Conservation (phyloP, 2,888 invertebrate genomes). For the Girardia tigrina region DNA sequence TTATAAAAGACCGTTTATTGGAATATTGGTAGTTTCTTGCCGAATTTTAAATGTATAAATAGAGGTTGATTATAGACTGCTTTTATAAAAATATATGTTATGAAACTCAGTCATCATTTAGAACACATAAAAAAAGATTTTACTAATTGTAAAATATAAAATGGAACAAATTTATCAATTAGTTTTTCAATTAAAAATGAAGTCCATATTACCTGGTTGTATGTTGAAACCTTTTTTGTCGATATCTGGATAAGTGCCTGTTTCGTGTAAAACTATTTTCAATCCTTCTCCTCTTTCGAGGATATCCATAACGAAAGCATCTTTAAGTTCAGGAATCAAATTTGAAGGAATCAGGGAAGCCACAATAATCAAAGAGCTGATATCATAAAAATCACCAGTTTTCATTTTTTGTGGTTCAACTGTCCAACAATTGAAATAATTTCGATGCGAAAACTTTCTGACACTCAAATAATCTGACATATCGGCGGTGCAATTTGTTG, state of each 20-base stretch:
- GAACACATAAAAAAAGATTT: not conserved
- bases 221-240: constrained; percentile 34
- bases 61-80: no score
- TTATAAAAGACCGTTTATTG: no score
- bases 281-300: constrained; percentile 33
- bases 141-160: not conserved
- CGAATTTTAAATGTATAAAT: no score
- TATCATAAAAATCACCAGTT: not conserved
- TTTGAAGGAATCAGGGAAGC: constrained; percentile 25
- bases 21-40: no score
- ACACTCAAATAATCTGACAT: not conserved
- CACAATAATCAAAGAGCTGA: constrained; percentile 31
- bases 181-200: no score
- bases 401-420: constrained; percentile 24
- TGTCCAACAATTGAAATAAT: constrained; percentile 34
- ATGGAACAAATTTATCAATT: not conserved
- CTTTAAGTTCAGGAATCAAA: constrained; percentile 27
- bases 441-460: constrained; percentile 27
- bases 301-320: constrained; percentile 33
- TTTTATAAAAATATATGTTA: no score
- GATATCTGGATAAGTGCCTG: constrained; percentile 34
- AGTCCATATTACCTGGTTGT: constrained; percentile 34
- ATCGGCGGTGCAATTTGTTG: constrained; percentile 9
- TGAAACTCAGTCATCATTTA: not conserved
- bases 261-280: constrained; percentile 35